Conservation (phyloP, 2,888 invertebrate genomes). For the Oscheius myriophilus region DNA sequence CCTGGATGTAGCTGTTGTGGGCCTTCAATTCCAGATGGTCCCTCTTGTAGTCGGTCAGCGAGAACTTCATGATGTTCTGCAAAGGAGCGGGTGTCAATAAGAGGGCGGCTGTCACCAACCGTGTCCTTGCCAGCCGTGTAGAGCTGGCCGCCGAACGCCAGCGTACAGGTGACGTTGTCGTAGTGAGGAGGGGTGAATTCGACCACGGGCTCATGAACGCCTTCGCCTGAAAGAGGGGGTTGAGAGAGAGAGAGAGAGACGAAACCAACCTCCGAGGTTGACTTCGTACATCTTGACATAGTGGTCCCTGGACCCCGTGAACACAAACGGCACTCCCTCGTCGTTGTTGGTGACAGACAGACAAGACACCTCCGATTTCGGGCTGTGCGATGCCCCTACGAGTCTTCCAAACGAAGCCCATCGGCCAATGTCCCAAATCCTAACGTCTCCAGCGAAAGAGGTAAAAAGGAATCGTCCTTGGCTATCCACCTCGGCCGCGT, state of each 20-base stretch:
- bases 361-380: slow-evolving; percentile 70
- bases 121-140: slow-evolving; percentile 87
- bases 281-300: slow-evolving; percentile 78
- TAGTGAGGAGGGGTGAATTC: slow-evolving; percentile 87
- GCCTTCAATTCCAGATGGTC: slow-evolving; percentile 57
- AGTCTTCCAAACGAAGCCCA: slow-evolving; percentile 52
- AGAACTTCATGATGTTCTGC: slow-evolving; percentile 63
- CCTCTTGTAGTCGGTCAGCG: slow-evolving; percentile 52
- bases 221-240: slow-evolving; percentile 26
- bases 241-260: neutral
- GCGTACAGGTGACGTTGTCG: slow-evolving; percentile 85
- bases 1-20: slow-evolving; percentile 54
- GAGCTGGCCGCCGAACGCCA: slow-evolving; percentile 73
- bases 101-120: slow-evolving; percentile 40
- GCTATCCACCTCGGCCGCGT: slow-evolving; percentile 52
- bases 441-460: slow-evolving; percentile 52
- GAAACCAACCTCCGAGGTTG: slow-evolving; percentile 12
- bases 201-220: slow-evolving; percentile 73
- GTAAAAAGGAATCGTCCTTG: slow-evolving; percentile 53
- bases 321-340: slow-evolving; percentile 74
- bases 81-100: slow-evolving; percentile 13
- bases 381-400: slow-evolving; percentile 48
- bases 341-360: slow-evolving; percentile 79
- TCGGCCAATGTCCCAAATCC: slow-evolving; percentile 78
- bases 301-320: slow-evolving; percentile 87